Evolutionary conservation across 2,113 vertebrate species (phyloP).

Genomic region (Antechinus flavipes): DNA sequence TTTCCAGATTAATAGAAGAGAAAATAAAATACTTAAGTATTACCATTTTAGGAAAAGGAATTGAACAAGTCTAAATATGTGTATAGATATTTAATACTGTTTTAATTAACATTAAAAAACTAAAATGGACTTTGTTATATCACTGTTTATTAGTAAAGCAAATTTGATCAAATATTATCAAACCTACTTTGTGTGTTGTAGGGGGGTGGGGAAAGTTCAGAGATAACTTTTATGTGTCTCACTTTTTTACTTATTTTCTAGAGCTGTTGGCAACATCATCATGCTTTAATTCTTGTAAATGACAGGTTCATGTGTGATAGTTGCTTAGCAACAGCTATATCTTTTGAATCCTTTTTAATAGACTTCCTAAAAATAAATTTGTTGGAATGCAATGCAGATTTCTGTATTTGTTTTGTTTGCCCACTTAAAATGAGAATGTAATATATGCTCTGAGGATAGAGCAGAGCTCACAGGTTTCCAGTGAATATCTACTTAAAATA

Average conservation of each 20-base stretch:
- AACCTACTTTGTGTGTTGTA: background rate
- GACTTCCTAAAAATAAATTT: background rate
- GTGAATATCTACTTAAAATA: slow-evolving; percentile 49
- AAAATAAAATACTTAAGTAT: too few species aligned
- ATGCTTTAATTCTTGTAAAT: slow-evolving; percentile 50
- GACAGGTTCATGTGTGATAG: slow-evolving; percentile 34
- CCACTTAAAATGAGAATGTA: slow-evolving; percentile 57
- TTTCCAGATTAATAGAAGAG: too few species aligned
- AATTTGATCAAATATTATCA: slow-evolving; percentile 43
- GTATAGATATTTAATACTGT: background rate
- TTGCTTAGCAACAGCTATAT: slow-evolving; percentile 76
- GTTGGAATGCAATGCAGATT: slow-evolving; percentile 44
- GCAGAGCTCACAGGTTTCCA: slow-evolving; percentile 25
- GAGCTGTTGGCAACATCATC: slow-evolving; percentile 37
- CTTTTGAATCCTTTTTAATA: slow-evolving; percentile 62
- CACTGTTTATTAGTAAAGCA: slow-evolving; percentile 1
- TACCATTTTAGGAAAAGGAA: too few species aligned
- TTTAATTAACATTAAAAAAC: background rate
- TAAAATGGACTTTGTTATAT: background rate
- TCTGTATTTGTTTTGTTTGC: slow-evolving; percentile 64
- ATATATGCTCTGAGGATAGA: slow-evolving; percentile 39
- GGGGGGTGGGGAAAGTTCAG: background rate
- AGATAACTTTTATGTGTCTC: slow-evolving; percentile 2
- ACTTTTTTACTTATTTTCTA: slow-evolving; percentile 47
- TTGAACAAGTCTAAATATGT: background rate